Base-by-base conservation (phyloP, 2,113 vertebrate genomes). In the Calypte anna region DNA sequence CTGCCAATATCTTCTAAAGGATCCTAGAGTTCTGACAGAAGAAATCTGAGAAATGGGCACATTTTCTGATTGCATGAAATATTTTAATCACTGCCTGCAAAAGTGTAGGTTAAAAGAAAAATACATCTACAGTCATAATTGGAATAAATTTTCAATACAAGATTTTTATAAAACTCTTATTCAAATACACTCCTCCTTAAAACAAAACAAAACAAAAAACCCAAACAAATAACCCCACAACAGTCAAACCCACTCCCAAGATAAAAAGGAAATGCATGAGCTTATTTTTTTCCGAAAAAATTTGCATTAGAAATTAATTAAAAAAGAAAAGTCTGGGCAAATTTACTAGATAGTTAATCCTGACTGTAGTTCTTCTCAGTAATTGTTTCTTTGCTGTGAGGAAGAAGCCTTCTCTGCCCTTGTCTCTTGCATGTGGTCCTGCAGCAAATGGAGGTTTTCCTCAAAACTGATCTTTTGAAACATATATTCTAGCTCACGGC, bases 401-500 rank as follows among this genome's bases (percentile, higher is more conserved):
- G 28, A 70, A n/a, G 22, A 21, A 67, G 17, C 15, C 6, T 67
- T 6, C 15, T 1, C 1, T 1, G 0, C 5, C 3, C 9, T 23
- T 23, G 2, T 44, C 8, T 21, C 13, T 31, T 30, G 21, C 20
- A 8, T 6, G 3, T 1, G 1, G 4, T 3, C 0, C 1, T 5
- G 2, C 7, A 5, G 3, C 7, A 3, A 31, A 66, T 54, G 20
- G 11, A 57, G 9, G 27, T 4, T 1, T 1, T 15, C 4, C n/a
- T 40, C 20, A 43, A 22, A 68, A 31, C 2, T 2, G 1, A 7
- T 7, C 2, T 55, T 12, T 51, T 66, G 9, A 38, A 6, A 36
- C 8, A 5, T 6, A 19, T 53, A 6, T 25, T 51, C 12, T 25
- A 63, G 9, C 6, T 54, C 10, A 6, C 2, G 2, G 14, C 1